These are phyloP conservation scores for Leucoptera coffeella DNA, from an alignment of 2,888 invertebrate species.

Conservation along the genomic window DNA sequence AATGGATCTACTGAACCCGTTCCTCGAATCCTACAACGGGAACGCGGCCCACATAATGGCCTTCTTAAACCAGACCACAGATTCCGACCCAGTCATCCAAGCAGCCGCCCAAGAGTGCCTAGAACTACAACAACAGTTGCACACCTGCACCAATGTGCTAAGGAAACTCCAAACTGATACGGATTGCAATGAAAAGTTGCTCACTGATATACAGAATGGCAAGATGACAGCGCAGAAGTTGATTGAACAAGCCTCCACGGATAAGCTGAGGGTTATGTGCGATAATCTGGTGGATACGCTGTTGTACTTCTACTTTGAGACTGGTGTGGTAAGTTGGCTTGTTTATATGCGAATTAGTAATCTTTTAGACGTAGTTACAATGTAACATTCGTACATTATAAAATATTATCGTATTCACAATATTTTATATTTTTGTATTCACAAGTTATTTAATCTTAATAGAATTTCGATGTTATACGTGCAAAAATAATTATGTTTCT, in stretches of 20 bases:
- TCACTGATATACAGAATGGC: slow-evolving; percentile 23
- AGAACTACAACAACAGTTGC: slow-evolving; percentile 83
- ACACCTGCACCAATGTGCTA: slow-evolving; percentile 73
- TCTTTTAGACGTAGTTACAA: no score
- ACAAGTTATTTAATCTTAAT: no score
- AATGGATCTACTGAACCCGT: slow-evolving; percentile 72
- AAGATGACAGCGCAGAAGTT: slow-evolving; percentile 28
- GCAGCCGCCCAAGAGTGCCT: slow-evolving; percentile 68
- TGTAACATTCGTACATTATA: no score
- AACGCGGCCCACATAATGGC: slow-evolving; percentile 80
- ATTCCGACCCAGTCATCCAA: slow-evolving; percentile 58
- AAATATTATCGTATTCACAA: no score
- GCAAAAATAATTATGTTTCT: no score
- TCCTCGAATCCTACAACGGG: slow-evolving; percentile 72
- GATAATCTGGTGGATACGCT: slow-evolving; percentile 79
- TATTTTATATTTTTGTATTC: no score
- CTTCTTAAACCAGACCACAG: slow-evolving; percentile 64
- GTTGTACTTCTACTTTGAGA: slow-evolving; percentile 60
- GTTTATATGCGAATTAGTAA: no score
- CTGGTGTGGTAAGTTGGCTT: no score
- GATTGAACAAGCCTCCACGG: slow-evolving; percentile 63
- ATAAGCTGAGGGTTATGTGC: slow-evolving; percentile 75
- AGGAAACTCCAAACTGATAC: slow-evolving; percentile 61
- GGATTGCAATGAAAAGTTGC: slow-evolving; percentile 21
- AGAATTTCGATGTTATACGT: no score